phyloP scores from a whole-genome alignment of 2,797 vertebrate species.

The Menidia menidia region DNA sequence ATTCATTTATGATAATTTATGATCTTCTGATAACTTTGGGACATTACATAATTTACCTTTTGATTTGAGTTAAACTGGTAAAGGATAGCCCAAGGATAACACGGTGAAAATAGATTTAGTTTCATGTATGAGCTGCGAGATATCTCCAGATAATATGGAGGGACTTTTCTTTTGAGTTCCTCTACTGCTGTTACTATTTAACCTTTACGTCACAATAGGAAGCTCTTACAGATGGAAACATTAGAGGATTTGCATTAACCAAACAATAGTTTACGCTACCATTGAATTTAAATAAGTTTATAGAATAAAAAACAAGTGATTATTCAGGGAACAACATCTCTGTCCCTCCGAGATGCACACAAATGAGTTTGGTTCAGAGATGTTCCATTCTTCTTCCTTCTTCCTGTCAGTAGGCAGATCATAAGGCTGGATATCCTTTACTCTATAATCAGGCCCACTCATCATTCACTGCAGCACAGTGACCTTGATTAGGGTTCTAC shows the following conservation, averaged over 20 bases:
- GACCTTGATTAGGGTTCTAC: slow-evolving; percentile 70
- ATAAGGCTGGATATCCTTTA: slow-evolving; percentile 53
- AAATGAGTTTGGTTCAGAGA: slow-evolving; percentile 34
- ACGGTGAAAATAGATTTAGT: not conserved
- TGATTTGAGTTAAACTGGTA: no score
- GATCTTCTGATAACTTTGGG: no score
- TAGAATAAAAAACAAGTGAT: slow-evolving; percentile 2
- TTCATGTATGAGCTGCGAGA: not conserved
- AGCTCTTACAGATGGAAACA: not conserved
- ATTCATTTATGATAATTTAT: no score
- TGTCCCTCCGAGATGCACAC: not conserved
- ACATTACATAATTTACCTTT: no score
- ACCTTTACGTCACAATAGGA: no score
- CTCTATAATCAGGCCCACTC: slow-evolving; percentile 48
- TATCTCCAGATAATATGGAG: not conserved
- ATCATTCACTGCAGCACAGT: slow-evolving; percentile 52
- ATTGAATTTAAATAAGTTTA: not conserved
- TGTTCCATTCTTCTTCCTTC: slow-evolving; percentile 29
- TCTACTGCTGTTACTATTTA: no score
- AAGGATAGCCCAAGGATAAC: no score
- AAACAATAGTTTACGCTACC: slow-evolving; percentile 2
- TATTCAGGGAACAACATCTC: not conserved
- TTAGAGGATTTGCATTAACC: not conserved
- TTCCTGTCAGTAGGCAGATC: slow-evolving; percentile 46
- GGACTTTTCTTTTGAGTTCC: no score